Base-by-base conservation (phyloP, 2,113 vertebrate genomes). In the Bagarius yarrelli region DNA sequence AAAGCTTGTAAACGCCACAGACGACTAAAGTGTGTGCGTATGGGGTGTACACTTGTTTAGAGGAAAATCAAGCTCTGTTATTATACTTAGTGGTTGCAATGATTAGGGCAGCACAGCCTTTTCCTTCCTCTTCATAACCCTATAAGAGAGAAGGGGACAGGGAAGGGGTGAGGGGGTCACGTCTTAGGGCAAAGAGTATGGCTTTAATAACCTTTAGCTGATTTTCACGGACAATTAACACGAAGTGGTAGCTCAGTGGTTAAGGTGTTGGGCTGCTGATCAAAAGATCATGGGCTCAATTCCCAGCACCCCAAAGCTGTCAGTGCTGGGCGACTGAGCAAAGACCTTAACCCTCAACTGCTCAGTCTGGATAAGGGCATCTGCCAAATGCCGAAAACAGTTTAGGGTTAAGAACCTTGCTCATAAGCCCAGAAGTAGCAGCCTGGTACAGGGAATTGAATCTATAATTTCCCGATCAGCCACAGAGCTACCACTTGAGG, bases 101-200 rank as follows among this genome's bases (percentile, higher is more conserved):
- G 52, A 61, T 69, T 74, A 53, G 56, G 63, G 57, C 79, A 81
- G 57, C 23, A 40, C 53, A 76, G 55, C 53, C 64, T 60, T 82
- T 76, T 76, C 81, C 73, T 82, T 82, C 73, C 81, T 66, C 60
- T n/a, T 34, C 13, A 11, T 14, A 32, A 64, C 47, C 11, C 5
- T 32, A 30, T 18, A 23, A 18, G 27, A n/a, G 18, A 32, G 40
- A 23, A 21, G 36, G 18, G 34, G 59, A 21, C 9, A 2, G 18
- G 27, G n/a, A n/a, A 30, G 2, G 18, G 79, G 47, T 61, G 3
- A 50, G 75, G 40, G 59, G 36, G n/a, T 64, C 27, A 78, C 34
- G 61, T 50, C 40, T 75, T 5, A 44, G 32, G 2, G 32, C 44
- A 67, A 44, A 56, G 15, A 11, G 8, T 75, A 23, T 14, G 32